Conservation (phyloP, 2,888 invertebrate species). For the Eupithecia pulchellata region DNA sequence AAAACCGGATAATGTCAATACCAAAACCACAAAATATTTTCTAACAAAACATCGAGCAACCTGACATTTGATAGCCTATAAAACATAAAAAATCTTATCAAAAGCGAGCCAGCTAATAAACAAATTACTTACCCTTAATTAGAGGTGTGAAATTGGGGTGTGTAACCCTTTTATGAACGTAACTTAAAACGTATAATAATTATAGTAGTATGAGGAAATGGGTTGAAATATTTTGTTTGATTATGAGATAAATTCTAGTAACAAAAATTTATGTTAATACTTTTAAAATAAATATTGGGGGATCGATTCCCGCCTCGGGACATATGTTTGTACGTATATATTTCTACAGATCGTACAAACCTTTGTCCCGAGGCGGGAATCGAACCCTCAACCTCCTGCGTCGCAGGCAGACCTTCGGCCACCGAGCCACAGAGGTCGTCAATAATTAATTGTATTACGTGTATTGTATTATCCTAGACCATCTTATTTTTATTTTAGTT, state of each 20-base stretch:
- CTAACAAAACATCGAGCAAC: conserved; percentile 13
- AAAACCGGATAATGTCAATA: conserved; percentile 15
- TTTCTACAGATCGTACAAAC: too few relatives aligned
- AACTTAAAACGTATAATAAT: neutral
- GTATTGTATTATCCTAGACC: too few relatives aligned
- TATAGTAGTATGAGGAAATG: neutral
- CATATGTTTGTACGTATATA: too few relatives aligned
- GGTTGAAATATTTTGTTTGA: neutral
- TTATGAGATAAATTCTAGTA: neutral
- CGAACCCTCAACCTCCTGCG: too few relatives aligned
- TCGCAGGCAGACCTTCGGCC: too few relatives aligned
- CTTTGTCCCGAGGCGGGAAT: too few relatives aligned
- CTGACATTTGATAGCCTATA: conserved; percentile 4
- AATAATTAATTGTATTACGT: too few relatives aligned
- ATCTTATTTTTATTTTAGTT: too few relatives aligned
- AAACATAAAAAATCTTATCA: conserved; percentile 15
- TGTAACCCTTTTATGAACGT: conserved; percentile 3
- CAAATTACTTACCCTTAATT: conserved; percentile 18
- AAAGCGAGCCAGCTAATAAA: conserved; percentile 17
- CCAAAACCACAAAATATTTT: conserved; percentile 21
- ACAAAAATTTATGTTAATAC: too few relatives aligned
- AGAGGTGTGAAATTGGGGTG: conserved; percentile 16
- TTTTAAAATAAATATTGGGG: too few relatives aligned
- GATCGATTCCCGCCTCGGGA: too few relatives aligned
- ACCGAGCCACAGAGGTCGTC: too few relatives aligned